Base-by-base conservation (phyloP, 2,113 vertebrate genomes). In the Sinocyclocheilus maitianheensis region DNA sequence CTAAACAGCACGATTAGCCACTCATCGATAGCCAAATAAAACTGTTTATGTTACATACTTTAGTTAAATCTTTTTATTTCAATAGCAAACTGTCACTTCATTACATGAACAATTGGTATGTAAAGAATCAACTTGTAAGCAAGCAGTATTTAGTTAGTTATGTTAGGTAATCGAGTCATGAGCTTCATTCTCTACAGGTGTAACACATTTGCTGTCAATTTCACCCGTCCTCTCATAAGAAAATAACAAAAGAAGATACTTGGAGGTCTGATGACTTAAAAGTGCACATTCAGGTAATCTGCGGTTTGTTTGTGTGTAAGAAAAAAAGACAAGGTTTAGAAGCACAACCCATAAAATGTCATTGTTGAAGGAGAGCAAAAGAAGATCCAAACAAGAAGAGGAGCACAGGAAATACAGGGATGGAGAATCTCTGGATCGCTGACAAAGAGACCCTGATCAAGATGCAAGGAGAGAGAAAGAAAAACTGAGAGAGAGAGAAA, bases 251-350 rank as follows among this genome's bases (percentile, higher is more conserved):
- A 93, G 97, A 99, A 90, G 97, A 99, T 87, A 99, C 98, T 55
- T 99, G 98, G 98, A 97, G 92, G 92, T 83, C 96, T 86, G 96
- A 97, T 62, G 98, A 99, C 46, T 94, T 99, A 85, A 95, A 91
- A 83, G 97, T 89, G 91, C 93, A 98, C 77, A 91, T 99, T 34
- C 91, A 88, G 94, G 97, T 98, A 91, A 26, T 55, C 13, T 81
- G 37, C 55, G 14, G 55, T 87, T 46, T 55, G 14, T 12, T 78
- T 69, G 67, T 78, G 77, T 77, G 48, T 34, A 11, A 58, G 12
- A 37, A 65, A 30, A n/a, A 81, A 34, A 46, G 11, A n/a, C 5
- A 48, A 1, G 1, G 20, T 51, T 65, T 58, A 82, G 37, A 83
- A 71, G 46, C 65, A 74, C 69, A 60, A 58, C 48, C 13, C 6